Evolutionary conservation across 1,140 invertebrate species (phyloP).

Genomic region (Drosophila pseudoobscura): DNA sequence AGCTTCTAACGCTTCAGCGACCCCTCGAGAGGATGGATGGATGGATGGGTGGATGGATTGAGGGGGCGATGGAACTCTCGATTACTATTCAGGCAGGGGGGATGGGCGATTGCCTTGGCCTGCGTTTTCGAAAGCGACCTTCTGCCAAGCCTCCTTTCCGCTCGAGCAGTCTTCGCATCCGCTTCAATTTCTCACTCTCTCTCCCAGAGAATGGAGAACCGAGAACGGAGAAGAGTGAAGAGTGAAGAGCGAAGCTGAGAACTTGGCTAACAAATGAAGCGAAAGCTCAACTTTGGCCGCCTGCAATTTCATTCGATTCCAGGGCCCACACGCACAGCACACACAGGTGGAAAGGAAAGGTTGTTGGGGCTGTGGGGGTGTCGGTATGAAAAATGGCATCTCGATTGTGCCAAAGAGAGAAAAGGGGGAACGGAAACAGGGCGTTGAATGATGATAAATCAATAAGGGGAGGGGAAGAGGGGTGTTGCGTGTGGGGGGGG

Average conservation of each 20-base stretch:
- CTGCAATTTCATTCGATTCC: conserved; percentile 62
- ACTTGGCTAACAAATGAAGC: conserved; percentile 71
- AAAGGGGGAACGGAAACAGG: not conserved
- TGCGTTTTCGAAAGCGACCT: conserved; percentile 38
- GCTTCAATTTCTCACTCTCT: conserved; percentile 32
- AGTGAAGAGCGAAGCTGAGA: conserved; percentile 20
- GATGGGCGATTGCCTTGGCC: conserved; percentile 40
- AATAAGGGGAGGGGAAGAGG: conserved; percentile 23
- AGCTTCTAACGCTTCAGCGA: not conserved
- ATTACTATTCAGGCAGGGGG: conserved; percentile 31
- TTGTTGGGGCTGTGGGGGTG: conserved; percentile 15
- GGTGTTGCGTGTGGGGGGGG: not conserved
- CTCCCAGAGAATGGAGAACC: too few relatives aligned
- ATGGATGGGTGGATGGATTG: not conserved
- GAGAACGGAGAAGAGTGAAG: too few relatives aligned
- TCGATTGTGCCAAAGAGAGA: conserved; percentile 26
- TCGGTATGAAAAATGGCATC: conserved; percentile 65
- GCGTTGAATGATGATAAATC: conserved; percentile 57
- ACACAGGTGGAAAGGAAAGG: conserved; percentile 21
- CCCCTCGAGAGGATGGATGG: not conserved
- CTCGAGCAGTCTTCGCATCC: conserved; percentile 33
- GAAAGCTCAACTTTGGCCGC: conserved; percentile 60
- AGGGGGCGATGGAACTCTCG: conserved; percentile 10
- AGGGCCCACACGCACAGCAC: conserved; percentile 15
- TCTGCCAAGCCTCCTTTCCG: conserved; percentile 34